A percentile compares a stretch with the other conserved stretches of the same genome.
Evolutionary conservation across 2,113 vertebrate species (phyloP).

Genomic region (Leptocoma aspasia): DNA sequence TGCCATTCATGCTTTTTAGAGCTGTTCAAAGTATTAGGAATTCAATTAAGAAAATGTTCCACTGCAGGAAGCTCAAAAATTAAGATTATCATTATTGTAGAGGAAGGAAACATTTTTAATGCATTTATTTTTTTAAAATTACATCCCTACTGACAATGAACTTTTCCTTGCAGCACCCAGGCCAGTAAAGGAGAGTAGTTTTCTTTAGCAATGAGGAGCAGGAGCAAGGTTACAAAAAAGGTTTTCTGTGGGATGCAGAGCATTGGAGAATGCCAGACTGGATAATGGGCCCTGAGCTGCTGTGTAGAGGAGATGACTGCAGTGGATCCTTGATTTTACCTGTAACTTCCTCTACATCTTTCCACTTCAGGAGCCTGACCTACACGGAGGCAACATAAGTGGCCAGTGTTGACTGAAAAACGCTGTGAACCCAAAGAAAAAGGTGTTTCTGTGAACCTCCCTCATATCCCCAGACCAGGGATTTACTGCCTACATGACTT

Average conservation of each 20-base stretch:
- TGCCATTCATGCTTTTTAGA: slow-evolving; percentile 51
- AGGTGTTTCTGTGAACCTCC: neutral
- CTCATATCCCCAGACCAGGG: neutral
- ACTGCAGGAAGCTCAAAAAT: slow-evolving; percentile 51
- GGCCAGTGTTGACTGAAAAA: neutral
- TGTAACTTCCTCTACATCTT: neutral
- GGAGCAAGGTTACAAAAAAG: neutral
- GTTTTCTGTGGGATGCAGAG: neutral
- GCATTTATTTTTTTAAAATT: slow-evolving; percentile 9
- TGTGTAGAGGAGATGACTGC: neutral
- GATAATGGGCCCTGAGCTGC: neutral
- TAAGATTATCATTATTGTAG: slow-evolving; percentile 31
- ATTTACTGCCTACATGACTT: neutral
- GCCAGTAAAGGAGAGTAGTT: neutral
- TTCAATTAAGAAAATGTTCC: slow-evolving; percentile 62
- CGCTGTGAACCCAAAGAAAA: neutral
- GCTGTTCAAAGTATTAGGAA: slow-evolving; percentile 36
- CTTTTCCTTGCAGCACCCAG: neutral
- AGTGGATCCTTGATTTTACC: neutral
- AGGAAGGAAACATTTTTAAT: slow-evolving; percentile 55
- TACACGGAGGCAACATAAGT: neutral
- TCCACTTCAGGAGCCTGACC: neutral
- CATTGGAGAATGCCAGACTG: neutral
- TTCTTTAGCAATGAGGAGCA: neutral
- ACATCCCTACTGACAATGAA: neutral